Base-by-base conservation (phyloP, 1,140 invertebrate genomes). In the Drosophila pseudoobscura region DNA sequence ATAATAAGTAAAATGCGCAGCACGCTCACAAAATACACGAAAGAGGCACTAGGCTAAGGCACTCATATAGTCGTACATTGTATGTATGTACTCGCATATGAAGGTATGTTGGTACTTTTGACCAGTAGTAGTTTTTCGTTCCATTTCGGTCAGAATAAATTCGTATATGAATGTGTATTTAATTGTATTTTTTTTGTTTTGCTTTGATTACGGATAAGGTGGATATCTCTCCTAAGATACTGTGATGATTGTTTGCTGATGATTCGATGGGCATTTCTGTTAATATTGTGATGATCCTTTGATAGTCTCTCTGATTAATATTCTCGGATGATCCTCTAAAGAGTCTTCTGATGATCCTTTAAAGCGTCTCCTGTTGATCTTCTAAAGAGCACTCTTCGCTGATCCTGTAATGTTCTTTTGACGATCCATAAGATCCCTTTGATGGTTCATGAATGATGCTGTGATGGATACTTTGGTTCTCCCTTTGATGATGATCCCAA, bases 1-100 rank as follows among this genome's bases (percentile, higher is more conserved):
- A 52, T 71, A 49, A 53, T 72, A 72, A 61, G 41, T 61, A 72
- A 72, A 72, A 72, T 72, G 66, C 66, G 56, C 65, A 53, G 39
- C 17, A 68, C 50, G 64, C 64, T 55, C 43, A 41, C 62, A 49
- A 43, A 50, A 13, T 44, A 49, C 54, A 70, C 43, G 46, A 43
- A 53, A 17, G 8, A 22, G 45, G 45, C 45, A 47, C 45, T 46
- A 31, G 35, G 9, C 35, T 39, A 13, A 22, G 60, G 29, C 64
- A 65, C 60, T 68, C 55, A 7, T 17, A n/a, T 55, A 47, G 6
- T 31, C 29, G 29, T 8, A 8, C 20, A 20, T 17, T 17, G 17
- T 20, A 20, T 20, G 20, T 31, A 2, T 31, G 29, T 8, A 31
- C 7, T 7, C 1, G 29, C 55, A 49, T 3, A 47, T 6, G 44